Evolutionary conservation across 1,140 invertebrate genomes (phyloP), one percentile per base, ranked within the genome.

Genomic region (Zaprionus ornatus): DNA sequence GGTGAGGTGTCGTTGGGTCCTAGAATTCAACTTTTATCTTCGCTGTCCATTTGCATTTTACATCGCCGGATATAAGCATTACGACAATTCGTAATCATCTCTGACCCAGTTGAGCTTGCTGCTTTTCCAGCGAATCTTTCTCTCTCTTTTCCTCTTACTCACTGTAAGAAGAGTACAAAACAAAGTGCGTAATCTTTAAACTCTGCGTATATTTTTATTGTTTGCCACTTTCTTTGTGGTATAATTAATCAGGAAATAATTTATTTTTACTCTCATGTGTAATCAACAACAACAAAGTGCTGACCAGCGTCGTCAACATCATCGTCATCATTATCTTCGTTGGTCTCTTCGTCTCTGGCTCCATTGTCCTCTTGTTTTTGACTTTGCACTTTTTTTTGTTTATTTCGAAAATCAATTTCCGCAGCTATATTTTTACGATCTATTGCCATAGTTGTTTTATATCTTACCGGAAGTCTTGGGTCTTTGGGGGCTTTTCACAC

Each of bases 201-300:
- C 42, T 59, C 35, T 42, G 35, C 52, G 17, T 60, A 35, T 45
- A 62, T 63, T 21, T 61, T 19, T 25, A 23, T 45, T 40, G 61
- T 50, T 23, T 59, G 23, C 17, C 10, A 54, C 50, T 76, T 70
- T 64, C 65, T 59, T 69, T 55, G 74, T 81, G 66, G 25, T 35
- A 78, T 21, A 88, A 88, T 83, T 88, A 83, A 87, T 88, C 80
- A 78, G 84, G 84, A 87, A 87, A 88, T 80, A 74, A 85, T 72
- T 77, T 80, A 71, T 86, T 71, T 79, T 66, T 79, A 76, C 23
- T 42, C 37, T 23, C 19, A 2, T 13, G 19, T 48, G 4, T 19
- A 48, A 10, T 23, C 57, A 56, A 27, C 37, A 6, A 9, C 12
- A 9, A n/a, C 23, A 52, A 60, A 54, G 15, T 56, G 56, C 35